phyloP scores from a whole-genome alignment of 2,888 invertebrate species.

The Folsomia manolachei region DNA sequence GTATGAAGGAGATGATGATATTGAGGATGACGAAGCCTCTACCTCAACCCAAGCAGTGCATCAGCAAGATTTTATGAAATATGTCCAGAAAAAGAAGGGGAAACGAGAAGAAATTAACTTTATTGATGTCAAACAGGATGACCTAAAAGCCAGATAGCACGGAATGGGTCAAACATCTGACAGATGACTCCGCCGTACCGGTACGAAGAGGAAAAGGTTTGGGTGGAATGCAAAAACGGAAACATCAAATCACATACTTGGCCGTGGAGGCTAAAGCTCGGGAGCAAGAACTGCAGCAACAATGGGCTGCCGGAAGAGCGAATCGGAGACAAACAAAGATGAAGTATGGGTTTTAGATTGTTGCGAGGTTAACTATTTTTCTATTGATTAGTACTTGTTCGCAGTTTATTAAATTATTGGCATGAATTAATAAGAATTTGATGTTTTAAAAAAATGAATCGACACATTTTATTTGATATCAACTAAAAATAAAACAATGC shows the following conservation, averaged over 20 bases:
- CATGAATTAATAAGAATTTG: neutral
- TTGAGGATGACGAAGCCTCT: neutral
- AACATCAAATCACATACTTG: conserved; percentile 94
- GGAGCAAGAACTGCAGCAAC: conserved; percentile 87
- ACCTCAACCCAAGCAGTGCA: neutral
- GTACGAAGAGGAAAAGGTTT: conserved; percentile 40
- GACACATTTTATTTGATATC: too few species aligned
- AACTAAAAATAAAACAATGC: too few species aligned
- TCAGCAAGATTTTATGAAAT: conserved; percentile 57
- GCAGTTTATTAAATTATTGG: neutral
- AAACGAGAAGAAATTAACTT: conserved; percentile 60
- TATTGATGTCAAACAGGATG: conserved; percentile 77
- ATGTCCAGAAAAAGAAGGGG: conserved; percentile 63
- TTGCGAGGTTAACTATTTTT: too few species aligned
- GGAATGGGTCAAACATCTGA: conserved; percentile 70
- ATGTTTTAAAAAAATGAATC: too few species aligned
- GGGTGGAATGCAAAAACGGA: conserved; percentile 60
- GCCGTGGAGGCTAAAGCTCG: conserved; percentile 91
- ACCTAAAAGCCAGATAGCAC: conserved; percentile 75
- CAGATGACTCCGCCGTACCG: conserved; percentile 42
- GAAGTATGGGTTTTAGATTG: conserved; percentile 96
- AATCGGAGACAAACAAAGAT: conserved; percentile 84
- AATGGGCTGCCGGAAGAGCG: conserved; percentile 86
- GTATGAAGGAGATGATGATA: conserved; percentile 21
- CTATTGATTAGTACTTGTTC: neutral